Percentiles rank a stretch among this genome's conserved stretches.
phyloP scores from a whole-genome alignment of 2,888 invertebrate genomes.

The Hermodice carunculata region DNA sequence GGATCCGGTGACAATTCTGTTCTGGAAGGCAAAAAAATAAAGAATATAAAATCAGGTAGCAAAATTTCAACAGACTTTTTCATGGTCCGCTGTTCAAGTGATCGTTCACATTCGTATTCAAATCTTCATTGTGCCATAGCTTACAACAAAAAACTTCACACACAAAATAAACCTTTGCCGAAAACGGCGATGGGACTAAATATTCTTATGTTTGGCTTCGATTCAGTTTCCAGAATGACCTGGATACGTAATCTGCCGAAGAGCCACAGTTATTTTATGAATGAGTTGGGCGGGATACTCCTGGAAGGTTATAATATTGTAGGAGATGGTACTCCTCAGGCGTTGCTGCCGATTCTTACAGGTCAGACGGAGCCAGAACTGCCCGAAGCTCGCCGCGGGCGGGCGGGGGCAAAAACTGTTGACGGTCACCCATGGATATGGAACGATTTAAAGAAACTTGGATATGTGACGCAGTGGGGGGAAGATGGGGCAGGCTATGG shows the following conservation, averaged over 20 bases:
- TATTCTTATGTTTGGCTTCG: slow-evolving; percentile 84
- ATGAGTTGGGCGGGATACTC: slow-evolving; percentile 51
- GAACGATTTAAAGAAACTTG: slow-evolving; percentile 77
- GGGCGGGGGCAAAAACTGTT: slow-evolving; percentile 76
- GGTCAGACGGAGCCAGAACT: slow-evolving; percentile 21
- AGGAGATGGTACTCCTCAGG: slow-evolving; percentile 29
- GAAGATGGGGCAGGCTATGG: slow-evolving; percentile 89
- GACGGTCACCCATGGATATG: slow-evolving; percentile 89
- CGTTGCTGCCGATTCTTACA: slow-evolving; percentile 24
- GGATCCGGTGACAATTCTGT: slow-evolving; percentile 21
- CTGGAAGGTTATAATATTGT: slow-evolving; percentile 40
- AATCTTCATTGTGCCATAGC: slow-evolving; percentile 76
- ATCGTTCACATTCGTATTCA: slow-evolving; percentile 73
- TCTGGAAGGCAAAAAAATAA: background rate
- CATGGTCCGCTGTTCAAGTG: slow-evolving; percentile 39
- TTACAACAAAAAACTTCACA: slow-evolving; percentile 23
- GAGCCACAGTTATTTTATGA: slow-evolving; percentile 54
- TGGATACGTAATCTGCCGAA: slow-evolving; percentile 62
- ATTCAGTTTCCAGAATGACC: slow-evolving; percentile 83
- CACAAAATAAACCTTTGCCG: background rate
- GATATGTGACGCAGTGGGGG: slow-evolving; percentile 80
- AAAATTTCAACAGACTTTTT: slow-evolving; percentile 30
- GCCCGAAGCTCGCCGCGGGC: slow-evolving; percentile 57
- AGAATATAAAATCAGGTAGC: slow-evolving; percentile 16
- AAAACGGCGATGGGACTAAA: slow-evolving; percentile 18